phyloP scores from a whole-genome alignment of 2,888 invertebrate species.

The Euplagia quadripunctaria region DNA sequence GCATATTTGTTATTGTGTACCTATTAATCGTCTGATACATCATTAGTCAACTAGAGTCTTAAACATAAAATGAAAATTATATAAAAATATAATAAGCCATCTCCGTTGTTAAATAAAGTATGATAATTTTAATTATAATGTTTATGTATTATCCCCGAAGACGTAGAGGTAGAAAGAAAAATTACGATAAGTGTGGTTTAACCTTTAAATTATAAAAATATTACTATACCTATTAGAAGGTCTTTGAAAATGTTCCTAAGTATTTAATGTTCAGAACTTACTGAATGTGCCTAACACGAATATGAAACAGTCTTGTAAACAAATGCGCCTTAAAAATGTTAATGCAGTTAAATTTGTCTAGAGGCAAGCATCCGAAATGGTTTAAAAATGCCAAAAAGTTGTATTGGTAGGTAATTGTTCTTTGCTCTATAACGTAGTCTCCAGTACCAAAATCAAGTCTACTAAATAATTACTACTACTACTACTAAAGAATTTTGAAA shows the following conservation, averaged over 20 bases:
- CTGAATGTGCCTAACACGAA: background rate
- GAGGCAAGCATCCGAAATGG: background rate
- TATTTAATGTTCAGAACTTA: slow-evolving; percentile 4
- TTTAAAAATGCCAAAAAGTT: background rate
- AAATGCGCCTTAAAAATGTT: slow-evolving; percentile 9
- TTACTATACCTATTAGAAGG: background rate
- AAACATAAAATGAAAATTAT: background rate
- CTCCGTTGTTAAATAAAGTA: too few relatives aligned
- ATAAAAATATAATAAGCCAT: too few relatives aligned
- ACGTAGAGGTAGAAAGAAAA: background rate
- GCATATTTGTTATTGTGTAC: too few relatives aligned
- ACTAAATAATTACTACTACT: too few relatives aligned
- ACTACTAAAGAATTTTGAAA: too few relatives aligned
- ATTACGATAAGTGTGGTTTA: background rate
- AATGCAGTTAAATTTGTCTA: background rate
- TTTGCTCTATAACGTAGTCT: background rate
- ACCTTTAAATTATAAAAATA: background rate
- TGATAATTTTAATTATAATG: too few relatives aligned
- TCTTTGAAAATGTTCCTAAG: background rate
- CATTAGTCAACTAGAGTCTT: background rate
- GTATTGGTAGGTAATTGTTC: background rate
- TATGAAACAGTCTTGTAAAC: slow-evolving; percentile 2
- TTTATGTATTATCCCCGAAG: background rate
- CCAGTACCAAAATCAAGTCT: background rate
- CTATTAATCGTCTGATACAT: too few relatives aligned